Conservation (phyloP, 1,140 invertebrate species). For the Lutraria rhynchaena region DNA sequence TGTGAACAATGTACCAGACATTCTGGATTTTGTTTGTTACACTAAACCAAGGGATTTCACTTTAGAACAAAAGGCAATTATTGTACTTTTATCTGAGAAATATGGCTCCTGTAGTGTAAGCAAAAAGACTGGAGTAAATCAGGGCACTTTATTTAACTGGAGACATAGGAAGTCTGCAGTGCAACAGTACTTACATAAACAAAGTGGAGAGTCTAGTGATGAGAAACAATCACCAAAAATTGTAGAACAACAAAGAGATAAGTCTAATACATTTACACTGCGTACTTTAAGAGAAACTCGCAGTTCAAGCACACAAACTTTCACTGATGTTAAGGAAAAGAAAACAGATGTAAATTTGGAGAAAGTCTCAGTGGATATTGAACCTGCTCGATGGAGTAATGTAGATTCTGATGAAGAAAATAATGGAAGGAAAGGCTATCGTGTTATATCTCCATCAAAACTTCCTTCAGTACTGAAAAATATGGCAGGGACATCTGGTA, state of each 20-base stretch:
- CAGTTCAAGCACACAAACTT: slow-evolving; percentile 8
- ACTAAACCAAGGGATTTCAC: slow-evolving; percentile 38
- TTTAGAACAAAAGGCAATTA: slow-evolving; percentile 53
- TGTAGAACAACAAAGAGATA: too few relatives aligned
- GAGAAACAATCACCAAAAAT: too few relatives aligned
- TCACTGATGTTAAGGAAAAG: slow-evolving; percentile 7
- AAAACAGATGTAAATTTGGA: neutral
- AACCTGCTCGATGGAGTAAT: too few relatives aligned
- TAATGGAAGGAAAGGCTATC: slow-evolving; percentile 32
- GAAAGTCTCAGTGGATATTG: too few relatives aligned
- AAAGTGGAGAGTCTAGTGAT: slow-evolving; percentile 1
- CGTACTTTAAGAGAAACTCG: too few relatives aligned
- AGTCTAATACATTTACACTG: too few relatives aligned
- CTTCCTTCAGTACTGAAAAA: slow-evolving; percentile 38
- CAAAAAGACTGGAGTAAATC: slow-evolving; percentile 40
- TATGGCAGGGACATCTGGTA: neutral
- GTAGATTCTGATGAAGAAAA: too few relatives aligned
- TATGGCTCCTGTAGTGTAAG: slow-evolving; percentile 6
- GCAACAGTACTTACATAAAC: slow-evolving; percentile 29
- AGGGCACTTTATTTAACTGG: slow-evolving; percentile 49
- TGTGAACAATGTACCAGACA: neutral
- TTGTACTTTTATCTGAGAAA: slow-evolving; percentile 36
- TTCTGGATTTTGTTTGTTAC: slow-evolving; percentile 35
- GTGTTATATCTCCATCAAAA: slow-evolving; percentile 48
- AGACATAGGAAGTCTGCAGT: slow-evolving; percentile 16